A percentile compares a stretch with the other conserved stretches of the same genome.
Conservation (phyloP, 2,888 invertebrate species). For the Lysandra bellargus region DNA sequence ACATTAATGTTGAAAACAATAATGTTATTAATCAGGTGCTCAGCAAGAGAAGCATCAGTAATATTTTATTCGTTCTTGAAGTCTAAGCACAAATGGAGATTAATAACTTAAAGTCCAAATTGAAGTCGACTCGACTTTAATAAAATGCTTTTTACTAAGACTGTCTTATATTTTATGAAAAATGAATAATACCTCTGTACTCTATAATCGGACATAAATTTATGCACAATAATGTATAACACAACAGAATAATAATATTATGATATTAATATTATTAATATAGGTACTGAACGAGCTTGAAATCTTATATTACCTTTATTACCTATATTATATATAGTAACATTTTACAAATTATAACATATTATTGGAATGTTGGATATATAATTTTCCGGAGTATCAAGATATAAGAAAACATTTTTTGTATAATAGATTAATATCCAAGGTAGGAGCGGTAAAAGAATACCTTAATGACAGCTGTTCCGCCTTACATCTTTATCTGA, state of each 20-base stretch:
- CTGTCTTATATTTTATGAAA: background rate
- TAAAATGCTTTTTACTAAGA: background rate
- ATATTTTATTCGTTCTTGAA: background rate
- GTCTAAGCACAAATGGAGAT: background rate
- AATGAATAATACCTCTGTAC: no score
- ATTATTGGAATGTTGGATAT: no score
- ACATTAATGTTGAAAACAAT: background rate
- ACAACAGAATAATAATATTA: no score
- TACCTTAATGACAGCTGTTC: conserved; percentile 27
- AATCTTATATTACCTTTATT: no score
- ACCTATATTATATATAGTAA: no score
- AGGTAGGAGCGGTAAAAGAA: background rate
- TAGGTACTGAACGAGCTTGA: no score
- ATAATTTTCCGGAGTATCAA: background rate
- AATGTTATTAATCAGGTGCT: background rate
- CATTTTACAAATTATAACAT: no score
- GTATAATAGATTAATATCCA: background rate
- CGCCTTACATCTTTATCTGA: conserved; percentile 27
- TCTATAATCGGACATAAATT: no score
- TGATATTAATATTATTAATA: no score
- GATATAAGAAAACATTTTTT: background rate
- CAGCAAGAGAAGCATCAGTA: background rate
- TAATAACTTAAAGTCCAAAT: background rate
- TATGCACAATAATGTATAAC: no score
- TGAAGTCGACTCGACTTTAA: background rate